Base-by-base conservation (phyloP, 64 coral and sea anemone species). In the Montipora sp. region DNA sequence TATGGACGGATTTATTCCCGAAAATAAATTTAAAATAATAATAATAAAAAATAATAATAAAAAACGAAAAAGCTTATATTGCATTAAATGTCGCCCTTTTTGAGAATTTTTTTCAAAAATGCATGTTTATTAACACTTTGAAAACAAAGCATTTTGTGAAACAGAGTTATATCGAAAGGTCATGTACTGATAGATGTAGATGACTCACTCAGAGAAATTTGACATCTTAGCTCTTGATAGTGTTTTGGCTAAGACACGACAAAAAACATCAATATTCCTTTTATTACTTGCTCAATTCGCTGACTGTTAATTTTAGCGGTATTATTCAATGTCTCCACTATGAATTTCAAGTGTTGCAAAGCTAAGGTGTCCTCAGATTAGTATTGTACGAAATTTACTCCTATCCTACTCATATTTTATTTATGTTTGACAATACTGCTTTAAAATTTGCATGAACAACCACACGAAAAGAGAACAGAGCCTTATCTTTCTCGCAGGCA, bases 371-470 rank as follows among this genome's bases (percentile, higher is more conserved):
- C 11, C 53, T 57, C 53, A 57, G 6, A 57, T 57, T 57, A 57
- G 53, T 8, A 5, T 8, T 57, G 53, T 57, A 8, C 7, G 53
- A 57, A 57, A 57, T 57, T 43, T 63, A 7, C 14, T 11, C 14
- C 11, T 3, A 12, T 3, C 46, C 65, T 50, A 45, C 20, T 2
- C 61, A 49, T 46, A 83, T 83, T 83, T 85, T 82, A 70, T 50
- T 71, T 45, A 69, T 71, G 45, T 85, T 50, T 57, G 6, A 57
- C 11, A 57, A 57, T 57, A 57, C 47, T 7, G 45, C 19, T 70
- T 51, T 9, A 21, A 19, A 43, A 85, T 85, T 85, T 85, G 82
- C 82, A 85, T 85, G 48, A 48, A 71, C 49, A 70, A 50, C 14
- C 2, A 24, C 16, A 51, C 55, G 79, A 60, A 36, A 11, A 5